Conservation (phyloP, 2,113 vertebrate species). For the Melanotaenia duboulayi region DNA sequence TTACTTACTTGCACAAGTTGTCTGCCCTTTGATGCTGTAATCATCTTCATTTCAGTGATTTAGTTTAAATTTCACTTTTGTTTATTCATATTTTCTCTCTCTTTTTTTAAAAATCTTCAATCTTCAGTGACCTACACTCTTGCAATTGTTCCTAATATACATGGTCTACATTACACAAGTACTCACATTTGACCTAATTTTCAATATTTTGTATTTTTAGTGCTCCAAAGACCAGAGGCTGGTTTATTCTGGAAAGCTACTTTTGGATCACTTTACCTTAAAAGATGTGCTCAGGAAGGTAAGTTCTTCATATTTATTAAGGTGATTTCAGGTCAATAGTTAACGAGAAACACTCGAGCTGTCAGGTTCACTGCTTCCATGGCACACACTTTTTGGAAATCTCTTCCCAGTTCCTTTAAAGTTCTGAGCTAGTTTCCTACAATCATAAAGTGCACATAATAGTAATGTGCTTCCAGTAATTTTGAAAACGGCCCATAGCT, state of each 20-base stretch:
- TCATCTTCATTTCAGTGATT: background rate
- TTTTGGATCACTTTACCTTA: conserved; percentile 92
- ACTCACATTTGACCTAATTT: conserved; percentile 22
- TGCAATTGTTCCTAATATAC: background rate
- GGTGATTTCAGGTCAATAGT: background rate
- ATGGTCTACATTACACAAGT: background rate
- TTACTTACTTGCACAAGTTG: conserved; percentile 21
- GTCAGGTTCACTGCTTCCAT: background rate
- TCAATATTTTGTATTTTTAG: conserved; percentile 78
- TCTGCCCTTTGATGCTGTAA: conserved; percentile 27
- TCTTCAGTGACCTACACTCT: background rate
- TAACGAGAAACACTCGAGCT: background rate
- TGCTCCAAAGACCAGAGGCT: conserved; percentile 95
- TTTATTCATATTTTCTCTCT: background rate
- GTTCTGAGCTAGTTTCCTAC: no score
- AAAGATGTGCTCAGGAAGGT: conserved; percentile 98
- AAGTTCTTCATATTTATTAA: conserved; percentile 33
- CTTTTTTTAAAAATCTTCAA: background rate
- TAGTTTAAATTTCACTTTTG: background rate
- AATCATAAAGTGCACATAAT: no score
- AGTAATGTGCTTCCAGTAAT: background rate
- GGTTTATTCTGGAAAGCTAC: conserved; percentile 96
- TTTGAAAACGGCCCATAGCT: background rate
- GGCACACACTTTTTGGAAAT: no score
- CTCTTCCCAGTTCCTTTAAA: no score